Base-by-base conservation (phyloP, 1,140 invertebrate species). In the Bilobella aurantiaca region DNA sequence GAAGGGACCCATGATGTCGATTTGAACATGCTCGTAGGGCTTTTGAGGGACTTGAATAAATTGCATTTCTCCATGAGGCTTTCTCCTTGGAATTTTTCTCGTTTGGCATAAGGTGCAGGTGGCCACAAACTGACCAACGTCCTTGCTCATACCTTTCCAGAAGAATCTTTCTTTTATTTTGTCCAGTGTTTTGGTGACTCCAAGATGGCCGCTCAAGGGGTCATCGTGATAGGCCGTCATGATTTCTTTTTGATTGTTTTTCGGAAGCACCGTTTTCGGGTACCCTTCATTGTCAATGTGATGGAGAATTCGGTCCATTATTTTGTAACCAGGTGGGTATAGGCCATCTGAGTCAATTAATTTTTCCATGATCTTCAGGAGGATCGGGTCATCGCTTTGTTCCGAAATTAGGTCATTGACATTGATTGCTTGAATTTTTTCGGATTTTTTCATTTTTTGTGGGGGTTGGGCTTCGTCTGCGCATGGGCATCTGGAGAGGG, bases 1-100 rank as follows among this genome's bases (percentile, higher is more conserved):
- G n/a, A 67, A 47, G 3, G 53, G 49, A 0, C 66, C 66, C 18
- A 59, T 47, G 1, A 58, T 18, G 56, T 67, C 66, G 1, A 67
- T 42, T 3, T 27, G 3, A 3, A 67, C 1, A 31, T 14, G 1
- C 12, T 62, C 2, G 1, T 37, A 21, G 14, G 23, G 18, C 14
- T 21, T 29, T 12, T 8, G 28, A 18, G 58, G 58, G 16, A 59
- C 28, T 29, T 3, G 27, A 16, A 59, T 59, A 16, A 21, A 46
- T 25, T 18, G 34, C 27, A 27, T 34, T 16, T 23, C 16, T 0
- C n/a, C 27, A n/a, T 5, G 42, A 0, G 28, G 21, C 18, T 8
- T 16, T 23, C 32, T 0, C 8, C 25, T 37, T 0, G 32, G 27
- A 0, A 1, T n/a, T 47, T 63, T 67, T 46, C 32, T 0, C 21